These are phyloP conservation scores for Pachymerium ferrugineum DNA, from an alignment of 2,888 invertebrate genomes.

Conservation along the genomic window DNA sequence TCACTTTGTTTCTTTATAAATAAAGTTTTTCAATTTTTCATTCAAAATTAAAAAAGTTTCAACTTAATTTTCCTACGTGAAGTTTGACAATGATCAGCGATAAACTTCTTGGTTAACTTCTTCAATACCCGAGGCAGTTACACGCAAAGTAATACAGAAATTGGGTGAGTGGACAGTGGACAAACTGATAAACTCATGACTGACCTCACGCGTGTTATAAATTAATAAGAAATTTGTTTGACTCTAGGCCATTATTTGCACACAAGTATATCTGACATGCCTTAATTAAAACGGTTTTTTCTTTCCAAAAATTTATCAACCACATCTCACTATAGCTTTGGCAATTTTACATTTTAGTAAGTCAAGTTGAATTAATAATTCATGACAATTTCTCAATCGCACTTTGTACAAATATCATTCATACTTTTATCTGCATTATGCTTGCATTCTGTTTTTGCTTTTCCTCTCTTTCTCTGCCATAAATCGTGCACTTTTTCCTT, in stretches of 20 bases:
- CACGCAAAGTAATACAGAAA: too few relatives aligned
- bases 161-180: background rate
- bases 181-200: background rate
- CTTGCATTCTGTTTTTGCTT: slow-evolving; percentile 7
- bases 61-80: background rate
- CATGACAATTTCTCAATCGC: background rate
- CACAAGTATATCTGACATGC: background rate
- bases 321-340: background rate
- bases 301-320: background rate
- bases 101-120: background rate
- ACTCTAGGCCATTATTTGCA: background rate
- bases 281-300: background rate
- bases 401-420: background rate
- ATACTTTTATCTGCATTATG: background rate
- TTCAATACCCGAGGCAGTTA: background rate
- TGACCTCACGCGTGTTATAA: background rate
- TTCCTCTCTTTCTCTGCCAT: background rate
- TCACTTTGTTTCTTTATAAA: too few relatives aligned
- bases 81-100: background rate
- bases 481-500: background rate
- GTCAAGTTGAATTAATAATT: background rate
- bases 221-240: background rate
- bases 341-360: background rate
- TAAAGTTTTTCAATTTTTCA: too few relatives aligned
- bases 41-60: too few relatives aligned